These are phyloP conservation scores for Sphaerophoria taeniata DNA, from an alignment of 2,888 invertebrate genomes.

Conservation along the genomic window DNA sequence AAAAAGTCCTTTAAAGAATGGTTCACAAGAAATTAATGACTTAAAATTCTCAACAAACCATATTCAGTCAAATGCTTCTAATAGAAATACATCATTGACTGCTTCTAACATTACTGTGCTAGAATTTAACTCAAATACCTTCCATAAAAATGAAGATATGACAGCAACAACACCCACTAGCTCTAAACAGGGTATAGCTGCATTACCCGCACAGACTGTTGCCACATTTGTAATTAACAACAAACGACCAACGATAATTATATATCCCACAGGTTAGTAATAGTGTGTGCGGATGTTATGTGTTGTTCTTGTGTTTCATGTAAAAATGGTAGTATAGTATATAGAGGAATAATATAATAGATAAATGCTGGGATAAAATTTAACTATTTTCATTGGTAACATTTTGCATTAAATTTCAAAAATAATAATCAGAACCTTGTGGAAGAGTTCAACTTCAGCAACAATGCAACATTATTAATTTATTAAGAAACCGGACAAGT, in stretches of 20 bases:
- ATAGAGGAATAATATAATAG: too few relatives aligned
- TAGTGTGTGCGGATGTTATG: background rate
- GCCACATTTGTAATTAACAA: slow-evolving; percentile 84
- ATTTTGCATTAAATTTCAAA: too few relatives aligned
- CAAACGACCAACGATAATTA: slow-evolving; percentile 89
- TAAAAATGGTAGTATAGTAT: background rate
- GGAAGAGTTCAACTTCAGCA: too few relatives aligned
- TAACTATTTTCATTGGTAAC: too few relatives aligned
- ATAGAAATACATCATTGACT: background rate
- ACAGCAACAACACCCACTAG: slow-evolving; percentile 55
- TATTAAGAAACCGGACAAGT: too few relatives aligned
- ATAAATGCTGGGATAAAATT: background rate
- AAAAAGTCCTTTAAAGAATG: slow-evolving; percentile 25
- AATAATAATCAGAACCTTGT: too few relatives aligned
- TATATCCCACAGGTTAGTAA: slow-evolving; percentile 88
- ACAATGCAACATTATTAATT: too few relatives aligned
- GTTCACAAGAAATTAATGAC: background rate
- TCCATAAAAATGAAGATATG: slow-evolving; percentile 60
- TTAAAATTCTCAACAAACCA: background rate
- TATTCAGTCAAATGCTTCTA: background rate
- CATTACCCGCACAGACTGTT: slow-evolving; percentile 80
- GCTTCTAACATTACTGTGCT: slow-evolving; percentile 10
- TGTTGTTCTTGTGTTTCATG: background rate
- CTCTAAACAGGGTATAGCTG: slow-evolving; percentile 70
- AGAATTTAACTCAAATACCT: slow-evolving; percentile 12